Evolutionary conservation across 2,113 vertebrate genomes (phyloP).

Genomic region (Notarius lentiginosus): DNA sequence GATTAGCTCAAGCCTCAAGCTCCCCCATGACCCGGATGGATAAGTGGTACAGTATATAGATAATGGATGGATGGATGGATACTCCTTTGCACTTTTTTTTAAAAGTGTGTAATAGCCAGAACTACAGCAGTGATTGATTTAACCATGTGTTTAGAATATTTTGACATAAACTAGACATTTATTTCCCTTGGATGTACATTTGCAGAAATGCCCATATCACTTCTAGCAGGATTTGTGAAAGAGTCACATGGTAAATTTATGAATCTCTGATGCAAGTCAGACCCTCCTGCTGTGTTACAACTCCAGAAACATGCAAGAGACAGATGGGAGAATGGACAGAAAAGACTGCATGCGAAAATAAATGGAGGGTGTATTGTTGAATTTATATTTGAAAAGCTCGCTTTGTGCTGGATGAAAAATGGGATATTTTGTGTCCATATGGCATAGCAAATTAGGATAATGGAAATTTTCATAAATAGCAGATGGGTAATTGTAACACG

Average conservation of each 20-base stretch:
- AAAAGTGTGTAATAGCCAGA: background rate
- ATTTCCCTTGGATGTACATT: background rate
- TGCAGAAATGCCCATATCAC: background rate
- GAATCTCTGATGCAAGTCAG: background rate
- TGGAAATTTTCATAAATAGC: background rate
- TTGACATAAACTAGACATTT: background rate
- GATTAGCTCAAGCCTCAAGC: too few relatives aligned
- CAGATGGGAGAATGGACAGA: background rate
- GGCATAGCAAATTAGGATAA: conserved; percentile 15
- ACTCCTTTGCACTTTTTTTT: background rate
- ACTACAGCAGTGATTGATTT: background rate
- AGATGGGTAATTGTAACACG: background rate
- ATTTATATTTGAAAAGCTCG: background rate
- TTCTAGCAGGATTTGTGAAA: background rate
- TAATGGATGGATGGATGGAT: too few relatives aligned
- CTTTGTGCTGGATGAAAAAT: background rate
- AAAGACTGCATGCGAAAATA: background rate
- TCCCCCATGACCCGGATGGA: too few relatives aligned
- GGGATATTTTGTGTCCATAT: background rate
- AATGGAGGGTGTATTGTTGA: background rate
- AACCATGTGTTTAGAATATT: background rate
- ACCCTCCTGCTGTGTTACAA: background rate
- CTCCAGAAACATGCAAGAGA: background rate
- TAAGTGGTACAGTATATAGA: too few relatives aligned
- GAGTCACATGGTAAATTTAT: conserved; percentile 6